phyloP scores from a whole-genome alignment of 2,888 invertebrate genomes.

The Ectemnius cavifrons region DNA sequence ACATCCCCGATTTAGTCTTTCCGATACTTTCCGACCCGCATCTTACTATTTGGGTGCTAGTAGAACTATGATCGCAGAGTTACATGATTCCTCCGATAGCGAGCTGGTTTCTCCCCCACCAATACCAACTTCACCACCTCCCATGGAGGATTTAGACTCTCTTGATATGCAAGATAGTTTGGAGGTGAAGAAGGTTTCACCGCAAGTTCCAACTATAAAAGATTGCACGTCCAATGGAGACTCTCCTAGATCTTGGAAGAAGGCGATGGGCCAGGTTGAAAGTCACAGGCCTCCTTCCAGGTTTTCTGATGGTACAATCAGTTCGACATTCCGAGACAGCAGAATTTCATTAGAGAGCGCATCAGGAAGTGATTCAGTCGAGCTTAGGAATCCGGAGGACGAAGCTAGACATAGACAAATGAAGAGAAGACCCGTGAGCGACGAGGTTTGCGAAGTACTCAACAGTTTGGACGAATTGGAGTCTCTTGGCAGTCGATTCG shows the following conservation, averaged over 20 bases:
- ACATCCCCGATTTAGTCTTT: constrained; percentile 89
- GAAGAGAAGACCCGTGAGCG: constrained; percentile 87
- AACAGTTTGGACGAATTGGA: constrained; percentile 84
- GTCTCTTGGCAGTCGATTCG: constrained; percentile 80
- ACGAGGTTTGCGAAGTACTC: constrained; percentile 77
- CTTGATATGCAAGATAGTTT: constrained; percentile 77
- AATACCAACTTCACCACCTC: constrained; percentile 87
- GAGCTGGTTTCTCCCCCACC: constrained; percentile 90
- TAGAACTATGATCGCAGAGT: constrained; percentile 81
- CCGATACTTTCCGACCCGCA: constrained; percentile 92
- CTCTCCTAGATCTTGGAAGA: constrained; percentile 69
- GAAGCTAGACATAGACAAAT: constrained; percentile 82
- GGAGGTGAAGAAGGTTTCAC: constrained; percentile 67
- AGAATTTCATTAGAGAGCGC: constrained; percentile 71
- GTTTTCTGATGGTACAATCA: constrained; percentile 67
- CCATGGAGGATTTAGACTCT: constrained; percentile 85
- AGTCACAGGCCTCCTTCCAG: constrained; percentile 65
- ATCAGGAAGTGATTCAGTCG: constrained; percentile 79
- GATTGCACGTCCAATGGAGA: constrained; percentile 54
- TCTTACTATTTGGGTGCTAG: constrained; percentile 90
- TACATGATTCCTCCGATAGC: constrained; percentile 89
- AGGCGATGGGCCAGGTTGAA: constrained; percentile 64
- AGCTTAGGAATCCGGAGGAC: constrained; percentile 79
- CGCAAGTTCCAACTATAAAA: constrained; percentile 77
- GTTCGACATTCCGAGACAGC: constrained; percentile 69